Base-by-base conservation (phyloP, 2,888 invertebrate species). In the Coelopa pilipes region DNA sequence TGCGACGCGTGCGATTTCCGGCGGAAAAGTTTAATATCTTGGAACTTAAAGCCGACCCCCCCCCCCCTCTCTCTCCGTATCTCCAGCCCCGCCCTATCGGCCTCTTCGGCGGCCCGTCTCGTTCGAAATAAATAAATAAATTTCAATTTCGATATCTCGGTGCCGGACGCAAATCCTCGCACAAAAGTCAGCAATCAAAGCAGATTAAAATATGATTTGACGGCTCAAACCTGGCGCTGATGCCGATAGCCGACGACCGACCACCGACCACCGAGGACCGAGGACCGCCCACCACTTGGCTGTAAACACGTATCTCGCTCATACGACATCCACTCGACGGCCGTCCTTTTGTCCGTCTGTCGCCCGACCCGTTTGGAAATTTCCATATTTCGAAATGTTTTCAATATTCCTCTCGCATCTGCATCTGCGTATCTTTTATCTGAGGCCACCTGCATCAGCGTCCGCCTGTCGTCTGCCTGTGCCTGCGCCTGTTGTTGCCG, bases 161-260 rank as follows among this genome's bases (percentile, higher is more conserved):
- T 69, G 45, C 78, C 70, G 67, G 68, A 79, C 80, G 81, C 80
- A 84, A 85, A 84, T 84, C 83, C 79, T 79, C 79, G 79, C 81
- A 80, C 82, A 83, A 82, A 85, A 85, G 84, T 85, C 85, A 85
- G 82, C 84, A 84, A 85, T 85, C 84, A 85, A 85, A 82, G 81
- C 81, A 84, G 84, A 84, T 85, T 85, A 85, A 85, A 84, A 84
- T 84, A 85, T 84, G 84, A 85, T 85, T 84, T 85, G 83, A 84
- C 84, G 83, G 84, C 80, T 75, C 34, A 34, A 50, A 62, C 19
- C 13, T 21, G n/a, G 70, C 49, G 34, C 66, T 66, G 50, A 21
- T 62, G 62, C 62, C 19, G 50, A 50, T 66, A 34, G 34, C 9
- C 66, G 49, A 19, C 21, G 49, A 17, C 66, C 49, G 49, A 17